Evolutionary conservation across 2,113 vertebrate genomes (phyloP), one percentile per base, ranked within the genome.

Genomic region (Chelonoidis abingdonii): DNA sequence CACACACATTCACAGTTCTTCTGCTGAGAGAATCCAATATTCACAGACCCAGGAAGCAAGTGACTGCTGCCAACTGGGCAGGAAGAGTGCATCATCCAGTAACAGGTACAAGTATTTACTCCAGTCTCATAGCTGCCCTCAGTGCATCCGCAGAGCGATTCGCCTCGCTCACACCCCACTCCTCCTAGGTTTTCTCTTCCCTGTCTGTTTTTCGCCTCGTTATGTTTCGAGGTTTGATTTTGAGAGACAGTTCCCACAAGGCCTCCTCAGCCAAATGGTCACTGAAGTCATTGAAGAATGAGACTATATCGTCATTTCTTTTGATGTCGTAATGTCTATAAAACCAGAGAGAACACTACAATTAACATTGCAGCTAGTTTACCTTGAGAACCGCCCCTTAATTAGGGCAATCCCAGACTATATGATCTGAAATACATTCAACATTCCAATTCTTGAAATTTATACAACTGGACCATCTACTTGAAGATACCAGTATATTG

Each of bases 251-350:
- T 96, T 99, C 99, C 99, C 99, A 99, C 44, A 99, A 95, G 10
- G 99, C 99, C 97, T 99, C 99, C 97, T 99, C 99, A 0, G 99
- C 99, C 96, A 99, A 98, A 98, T 99, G 99, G 98, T 99, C 99
- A 6, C 99, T 99, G 98, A 99, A 99, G 96, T 99, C 99, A 3
- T 99, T 99, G 98, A 99, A 99, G 98, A 99, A 99, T 0, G 97
- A 99, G 82, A 99, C 99, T 10, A 99, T 99, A 97, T 99, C 99
- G 0, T 99, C 99, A 0, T 99, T 99, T 47, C 99, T 99, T 89
- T 99, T 99, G 96, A 99, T 98, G 84, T 99, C 99, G 0, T 99
- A 99, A 97, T 99, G 99, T 96, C 99, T 99, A 98, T 4, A 86
- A 91, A n/a, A 52, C 2, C 35, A 35, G 7, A 65, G 16, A 75